Percentiles rank a stretch among this genome's conserved stretches.
Evolutionary conservation across 2,797 vertebrate species (phyloP).

Genomic region (Schizopygopsis malacanthus): DNA sequence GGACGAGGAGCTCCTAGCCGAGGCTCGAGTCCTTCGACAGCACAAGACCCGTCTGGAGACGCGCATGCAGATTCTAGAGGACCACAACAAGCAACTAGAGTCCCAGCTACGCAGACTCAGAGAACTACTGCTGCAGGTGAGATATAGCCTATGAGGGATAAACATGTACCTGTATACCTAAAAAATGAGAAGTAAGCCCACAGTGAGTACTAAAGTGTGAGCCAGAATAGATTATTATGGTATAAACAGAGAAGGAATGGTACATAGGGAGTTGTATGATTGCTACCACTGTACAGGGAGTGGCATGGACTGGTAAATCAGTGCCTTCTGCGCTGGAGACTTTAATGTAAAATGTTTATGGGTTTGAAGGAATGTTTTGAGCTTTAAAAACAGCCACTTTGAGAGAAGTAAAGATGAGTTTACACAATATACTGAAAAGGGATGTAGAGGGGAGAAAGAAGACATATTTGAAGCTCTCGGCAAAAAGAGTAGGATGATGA

Average conservation of each 20-base stretch:
- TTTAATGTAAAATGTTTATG: constrained; percentile 21
- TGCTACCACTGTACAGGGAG: constrained; percentile 1
- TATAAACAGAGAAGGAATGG: background rate
- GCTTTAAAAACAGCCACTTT: constrained; percentile 11
- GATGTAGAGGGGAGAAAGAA: constrained; percentile 6
- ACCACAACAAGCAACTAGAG: constrained; percentile 98
- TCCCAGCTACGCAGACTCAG: constrained; percentile 92
- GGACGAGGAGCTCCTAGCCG: constrained; percentile 92
- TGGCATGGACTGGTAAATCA: constrained; percentile 20
- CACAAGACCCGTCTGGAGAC: constrained; percentile 97
- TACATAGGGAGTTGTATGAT: background rate
- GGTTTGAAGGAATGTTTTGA: constrained; percentile 20
- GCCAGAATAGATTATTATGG: background rate
- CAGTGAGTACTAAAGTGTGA: background rate
- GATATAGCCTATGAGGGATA: background rate
- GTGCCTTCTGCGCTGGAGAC: background rate
- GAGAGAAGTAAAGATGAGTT: constrained; percentile 32
- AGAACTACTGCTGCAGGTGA: constrained; percentile 93
- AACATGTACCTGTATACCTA: background rate
- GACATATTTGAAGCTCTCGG: constrained; percentile 35
- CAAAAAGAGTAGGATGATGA: constrained; percentile 23
- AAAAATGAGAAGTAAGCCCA: background rate
- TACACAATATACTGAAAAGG: constrained; percentile 2
- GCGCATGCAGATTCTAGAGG: constrained; percentile 98
- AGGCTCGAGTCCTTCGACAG: constrained; percentile 92